Evolutionary conservation across 2,113 vertebrate genomes (phyloP).

Genomic region (Aegotheles bennettii): DNA sequence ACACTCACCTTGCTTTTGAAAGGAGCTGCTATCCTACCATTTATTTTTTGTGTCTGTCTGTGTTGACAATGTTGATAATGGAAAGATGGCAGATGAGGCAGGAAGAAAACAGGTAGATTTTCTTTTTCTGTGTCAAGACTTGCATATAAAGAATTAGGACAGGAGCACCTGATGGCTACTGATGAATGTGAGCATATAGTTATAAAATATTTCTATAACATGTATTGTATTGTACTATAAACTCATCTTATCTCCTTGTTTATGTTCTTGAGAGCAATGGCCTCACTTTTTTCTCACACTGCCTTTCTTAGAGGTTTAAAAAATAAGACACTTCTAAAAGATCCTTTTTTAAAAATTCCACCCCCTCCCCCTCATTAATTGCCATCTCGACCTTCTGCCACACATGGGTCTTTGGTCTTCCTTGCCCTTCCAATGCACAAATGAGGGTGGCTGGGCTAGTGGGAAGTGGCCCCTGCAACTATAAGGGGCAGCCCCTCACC

Average conservation of each 20-base stretch:
- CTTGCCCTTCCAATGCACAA: rapidly evolving
- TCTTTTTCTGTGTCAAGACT: background rate
- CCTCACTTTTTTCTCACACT: background rate
- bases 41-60: background rate
- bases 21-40: background rate
- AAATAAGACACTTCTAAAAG: background rate
- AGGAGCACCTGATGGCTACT: background rate
- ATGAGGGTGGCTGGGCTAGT: background rate
- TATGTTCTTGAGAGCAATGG: background rate
- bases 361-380: background rate
- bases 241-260: background rate
- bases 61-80: background rate
- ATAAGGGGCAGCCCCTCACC: rapidly evolving
- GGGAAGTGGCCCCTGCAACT: background rate
- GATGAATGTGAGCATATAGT: background rate
- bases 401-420: rapidly evolving
- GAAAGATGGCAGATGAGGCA: background rate
- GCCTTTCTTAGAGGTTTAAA: background rate
- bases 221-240: background rate
- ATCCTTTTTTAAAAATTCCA: rapidly evolving
- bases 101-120: background rate
- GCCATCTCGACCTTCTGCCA: background rate
- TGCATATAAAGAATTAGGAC: background rate
- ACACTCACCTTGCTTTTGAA: background rate
- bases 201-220: background rate